Base-by-base conservation (phyloP, 2,888 invertebrate species). In the Dusona sp. region DNA sequence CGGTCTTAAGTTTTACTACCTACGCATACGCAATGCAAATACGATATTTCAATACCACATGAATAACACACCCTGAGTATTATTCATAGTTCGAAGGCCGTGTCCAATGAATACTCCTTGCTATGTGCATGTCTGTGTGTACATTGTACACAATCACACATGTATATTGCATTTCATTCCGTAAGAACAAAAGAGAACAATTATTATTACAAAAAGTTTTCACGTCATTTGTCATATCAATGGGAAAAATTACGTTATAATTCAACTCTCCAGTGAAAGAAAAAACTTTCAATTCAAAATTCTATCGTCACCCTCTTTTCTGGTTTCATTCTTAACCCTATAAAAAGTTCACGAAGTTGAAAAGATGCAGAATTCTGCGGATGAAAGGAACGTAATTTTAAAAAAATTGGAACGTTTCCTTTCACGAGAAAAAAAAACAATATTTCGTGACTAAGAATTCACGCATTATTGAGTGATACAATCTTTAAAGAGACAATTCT, bases 71-170 rank as follows among this genome's bases (percentile, higher is more conserved):
- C 74, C 78, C 68, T 82, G 85, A 19, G 25, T 61, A 74, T 79
- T 85, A 85, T 85, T 82, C 74, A 75, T 64, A 79, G 68, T 68
- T 51, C 68, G 68, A 85, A 82, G 85, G 82, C 72, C 84, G 45
- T 67, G 42, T 67, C 65, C 73, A 73, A 85, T 85, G 73, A 78
- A 78, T 48, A 65, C 2, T 19, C 48, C 16, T 45, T 57, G 38
- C 6, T 73, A 25, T 65, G 29, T 74, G n/a, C n/a, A 38, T 33
- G 13, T 61, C 25, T 57, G 29, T 64, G 9, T 73, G 7, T 36
- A 3, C 29, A 6, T 61, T 51, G 29, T 73, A 73, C 29, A 51
- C 36, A 22, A 54, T 54, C 73, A n/a, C 48, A 51, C n/a, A 54
- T 22, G 16, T n/a, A 25, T 36, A 29, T 42, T 38, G 38, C 42